These are phyloP conservation scores for Sinocyclocheilus anophthalmus DNA, from an alignment of 2,113 vertebrate genomes.

Conservation along the genomic window DNA sequence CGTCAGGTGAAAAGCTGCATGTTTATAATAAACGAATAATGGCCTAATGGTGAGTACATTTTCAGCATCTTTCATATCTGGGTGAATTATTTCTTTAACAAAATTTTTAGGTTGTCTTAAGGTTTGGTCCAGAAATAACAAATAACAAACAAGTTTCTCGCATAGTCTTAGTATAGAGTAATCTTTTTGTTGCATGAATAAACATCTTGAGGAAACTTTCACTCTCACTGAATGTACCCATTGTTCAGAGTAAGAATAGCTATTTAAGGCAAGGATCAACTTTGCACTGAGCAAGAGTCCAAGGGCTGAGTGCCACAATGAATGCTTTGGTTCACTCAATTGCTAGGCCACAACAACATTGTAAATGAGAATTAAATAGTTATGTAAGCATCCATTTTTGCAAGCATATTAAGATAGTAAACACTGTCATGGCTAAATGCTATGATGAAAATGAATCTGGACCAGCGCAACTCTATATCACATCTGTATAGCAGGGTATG, in stretches of 20 bases:
- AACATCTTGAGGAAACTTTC: background rate
- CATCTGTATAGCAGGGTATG: background rate
- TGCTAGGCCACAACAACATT: background rate
- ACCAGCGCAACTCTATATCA: background rate
- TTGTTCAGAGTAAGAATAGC: background rate
- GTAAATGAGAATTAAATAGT: background rate
- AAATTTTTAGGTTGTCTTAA: background rate
- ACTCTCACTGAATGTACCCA: background rate
- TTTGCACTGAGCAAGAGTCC: constrained; percentile 18
- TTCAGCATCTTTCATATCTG: background rate
- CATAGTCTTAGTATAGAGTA: background rate
- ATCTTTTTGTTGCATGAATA: background rate
- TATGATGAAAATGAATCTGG: background rate
- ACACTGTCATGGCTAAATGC: background rate
- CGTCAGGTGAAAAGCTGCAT: background rate
- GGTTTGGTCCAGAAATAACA: background rate
- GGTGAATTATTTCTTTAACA: background rate
- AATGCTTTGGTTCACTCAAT: background rate
- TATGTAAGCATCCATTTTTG: background rate
- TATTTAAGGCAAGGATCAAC: background rate
- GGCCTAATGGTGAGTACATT: background rate
- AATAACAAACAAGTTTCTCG: background rate
- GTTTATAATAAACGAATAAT: background rate
- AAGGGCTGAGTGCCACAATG: background rate
- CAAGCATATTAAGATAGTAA: background rate